A percentile compares a stretch with the other conserved stretches of the same genome.
Conservation (phyloP, 2,113 vertebrate species). For the Meriones unguiculatus region DNA sequence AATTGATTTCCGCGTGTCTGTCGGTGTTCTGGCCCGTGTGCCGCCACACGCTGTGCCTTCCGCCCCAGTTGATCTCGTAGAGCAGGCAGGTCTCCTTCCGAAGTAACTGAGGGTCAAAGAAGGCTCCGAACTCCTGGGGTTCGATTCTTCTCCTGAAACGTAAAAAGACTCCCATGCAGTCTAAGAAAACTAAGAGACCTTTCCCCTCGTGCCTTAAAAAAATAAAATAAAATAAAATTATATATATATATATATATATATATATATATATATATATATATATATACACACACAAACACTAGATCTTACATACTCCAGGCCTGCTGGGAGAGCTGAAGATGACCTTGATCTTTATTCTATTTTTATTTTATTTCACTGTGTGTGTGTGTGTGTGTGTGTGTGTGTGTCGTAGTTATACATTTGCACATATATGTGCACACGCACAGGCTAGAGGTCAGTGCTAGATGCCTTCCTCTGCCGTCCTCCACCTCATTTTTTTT, state of each 20-base stretch:
- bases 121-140: slow-evolving; percentile 71
- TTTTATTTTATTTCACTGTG: background rate
- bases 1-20: slow-evolving; percentile 82
- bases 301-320: background rate
- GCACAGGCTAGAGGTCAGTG: background rate
- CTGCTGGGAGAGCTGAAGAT: background rate
- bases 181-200: background rate
- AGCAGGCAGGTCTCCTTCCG: slow-evolving; percentile 76
- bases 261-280: no score
- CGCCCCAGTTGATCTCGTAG: slow-evolving; percentile 80
- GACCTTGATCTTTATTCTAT: background rate
- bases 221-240: no score
- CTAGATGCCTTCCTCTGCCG: background rate
- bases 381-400: background rate
- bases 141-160: slow-evolving; percentile 81
- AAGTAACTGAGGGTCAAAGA: slow-evolving; percentile 51
- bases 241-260: no score
- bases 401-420: background rate
- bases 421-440: no score
- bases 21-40: background rate
- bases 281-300: no score
- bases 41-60: slow-evolving; percentile 32
- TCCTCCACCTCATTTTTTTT: background rate
- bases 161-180: background rate
- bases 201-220: no score